Percentiles rank a stretch among this genome's conserved stretches.
phyloP scores from a whole-genome alignment of 2,797 vertebrate genomes.

The Esox masquinongy region DNA sequence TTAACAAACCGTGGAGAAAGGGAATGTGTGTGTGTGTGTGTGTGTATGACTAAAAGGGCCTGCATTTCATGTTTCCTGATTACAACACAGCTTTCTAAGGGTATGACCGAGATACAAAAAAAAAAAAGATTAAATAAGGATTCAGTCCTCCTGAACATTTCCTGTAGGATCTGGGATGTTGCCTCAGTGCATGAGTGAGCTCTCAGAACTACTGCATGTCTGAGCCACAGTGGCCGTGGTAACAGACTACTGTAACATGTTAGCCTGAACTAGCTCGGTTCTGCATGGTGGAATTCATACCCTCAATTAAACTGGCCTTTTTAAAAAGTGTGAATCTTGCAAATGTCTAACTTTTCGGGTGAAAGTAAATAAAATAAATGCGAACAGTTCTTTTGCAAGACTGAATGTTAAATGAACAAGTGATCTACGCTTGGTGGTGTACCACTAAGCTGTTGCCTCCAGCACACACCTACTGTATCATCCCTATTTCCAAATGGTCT shows the following conservation, averaged over 20 bases:
- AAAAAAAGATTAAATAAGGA: too few relatives aligned
- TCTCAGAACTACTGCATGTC: neutral
- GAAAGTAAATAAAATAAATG: too few relatives aligned
- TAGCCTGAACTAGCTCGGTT: neutral
- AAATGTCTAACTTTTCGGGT: too few relatives aligned
- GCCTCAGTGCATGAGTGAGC: neutral
- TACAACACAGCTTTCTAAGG: constrained; percentile 49
- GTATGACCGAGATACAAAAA: neutral
- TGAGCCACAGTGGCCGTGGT: neutral
- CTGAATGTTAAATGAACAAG: too few relatives aligned
- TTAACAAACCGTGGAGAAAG: constrained; percentile 39
- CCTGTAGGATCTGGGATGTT: constrained; percentile 11
- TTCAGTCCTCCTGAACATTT: constrained; percentile 2
- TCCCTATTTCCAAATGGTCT: too few relatives aligned
- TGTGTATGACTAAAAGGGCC: constrained; percentile 42
- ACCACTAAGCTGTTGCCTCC: too few relatives aligned
- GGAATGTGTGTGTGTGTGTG: neutral
- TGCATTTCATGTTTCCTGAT: constrained; percentile 38
- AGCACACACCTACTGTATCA: too few relatives aligned
- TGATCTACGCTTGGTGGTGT: too few relatives aligned
- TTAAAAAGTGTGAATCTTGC: too few relatives aligned
- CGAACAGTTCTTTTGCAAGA: too few relatives aligned
- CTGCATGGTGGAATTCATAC: neutral
- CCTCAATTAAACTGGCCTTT: neutral
- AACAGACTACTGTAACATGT: neutral